Evolutionary conservation across 2,888 invertebrate genomes (phyloP), one percentile per base, ranked within the genome.

Genomic region (Aradus depressus): DNA sequence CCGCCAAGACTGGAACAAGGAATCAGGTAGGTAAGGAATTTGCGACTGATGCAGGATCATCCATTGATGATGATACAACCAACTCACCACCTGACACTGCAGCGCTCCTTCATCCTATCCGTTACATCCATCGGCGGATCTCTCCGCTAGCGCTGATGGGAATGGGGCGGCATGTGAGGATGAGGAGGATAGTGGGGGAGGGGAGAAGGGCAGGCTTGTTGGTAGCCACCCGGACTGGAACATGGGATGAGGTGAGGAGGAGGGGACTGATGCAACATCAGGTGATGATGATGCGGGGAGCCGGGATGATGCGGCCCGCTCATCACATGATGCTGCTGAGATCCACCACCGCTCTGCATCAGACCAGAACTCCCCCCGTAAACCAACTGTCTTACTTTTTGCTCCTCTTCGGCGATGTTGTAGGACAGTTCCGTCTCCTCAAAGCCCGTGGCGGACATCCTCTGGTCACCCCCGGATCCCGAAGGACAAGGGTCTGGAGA

Each of bases 351-450:
- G 65, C 75, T 74, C 62, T 68, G 68, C 59, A 77, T 56, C 35
- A 56, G 78, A 70, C 79, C 79, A 72, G 80, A 80, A 68, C 68
- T 68, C 62, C 77, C 75, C 63, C 76, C 77, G 75, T 88, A 89
- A 76, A 87, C 87, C 81, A 89, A 81, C 82, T 89, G 89, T 75
- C 90, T 89, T 87, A 90, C 90, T 89, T 90, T 90, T 78, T 87
- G 85, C 72, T 92, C 85, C 77, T 90, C 90, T 75, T 90, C 89
- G 72, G 84, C 84, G 71, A 89, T 85, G 76, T 88, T 89, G 79
- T 93, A 96, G 65, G 91, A 92, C 65, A 96, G 81, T 76, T 96
- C 96, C 60, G 95, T 93, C 73, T 96, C 96, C 76, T 96, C 95
- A 77, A 91, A 96, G 63, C 96, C 96, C 51, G 93, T 93, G 58